phyloP scores from a whole-genome alignment of 1,140 invertebrate species.

The Drosophila azteca region DNA sequence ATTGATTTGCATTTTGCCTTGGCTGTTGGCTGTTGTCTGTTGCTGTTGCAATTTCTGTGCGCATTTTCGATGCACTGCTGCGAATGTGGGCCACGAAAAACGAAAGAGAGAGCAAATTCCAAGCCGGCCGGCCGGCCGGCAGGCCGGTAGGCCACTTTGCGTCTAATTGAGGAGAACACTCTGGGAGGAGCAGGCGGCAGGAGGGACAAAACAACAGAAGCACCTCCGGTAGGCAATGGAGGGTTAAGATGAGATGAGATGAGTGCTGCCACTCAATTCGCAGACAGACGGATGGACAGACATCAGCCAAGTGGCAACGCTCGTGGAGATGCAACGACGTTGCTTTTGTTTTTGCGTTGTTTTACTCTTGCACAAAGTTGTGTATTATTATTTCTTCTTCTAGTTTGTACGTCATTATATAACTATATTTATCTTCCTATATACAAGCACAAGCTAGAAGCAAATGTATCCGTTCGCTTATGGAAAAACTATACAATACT shows the following conservation, averaged over 20 bases:
- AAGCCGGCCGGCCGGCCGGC: conserved; percentile 51
- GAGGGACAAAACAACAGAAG: conserved; percentile 25
- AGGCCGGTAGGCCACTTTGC: conserved; percentile 43
- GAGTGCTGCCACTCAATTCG: not conserved
- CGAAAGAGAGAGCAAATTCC: conserved; percentile 26
- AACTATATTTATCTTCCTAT: no score
- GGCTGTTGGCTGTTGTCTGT: conserved; percentile 24
- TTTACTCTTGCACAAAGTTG: conserved; percentile 10
- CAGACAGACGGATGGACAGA: conserved; percentile 47
- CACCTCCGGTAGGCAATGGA: no score
- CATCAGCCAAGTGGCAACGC: conserved; percentile 73
- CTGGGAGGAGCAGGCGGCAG: conserved; percentile 27
- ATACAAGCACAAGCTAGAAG: no score
- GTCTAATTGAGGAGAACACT: conserved; percentile 67
- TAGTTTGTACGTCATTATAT: no score
- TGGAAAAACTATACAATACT: no score
- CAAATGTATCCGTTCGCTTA: no score
- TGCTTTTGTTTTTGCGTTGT: conserved; percentile 19
- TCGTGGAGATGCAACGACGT: conserved; percentile 50
- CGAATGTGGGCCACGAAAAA: conserved; percentile 53
- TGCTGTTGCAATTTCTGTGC: not conserved
- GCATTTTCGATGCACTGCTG: conserved; percentile 11
- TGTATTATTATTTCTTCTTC: no score
- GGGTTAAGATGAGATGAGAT: conserved; percentile 2
- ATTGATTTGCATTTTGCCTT: conserved; percentile 65